A percentile compares a stretch with the other conserved stretches of the same genome.
Conservation (phyloP, 92 coral and sea anemone species). For the Metridium senile region DNA sequence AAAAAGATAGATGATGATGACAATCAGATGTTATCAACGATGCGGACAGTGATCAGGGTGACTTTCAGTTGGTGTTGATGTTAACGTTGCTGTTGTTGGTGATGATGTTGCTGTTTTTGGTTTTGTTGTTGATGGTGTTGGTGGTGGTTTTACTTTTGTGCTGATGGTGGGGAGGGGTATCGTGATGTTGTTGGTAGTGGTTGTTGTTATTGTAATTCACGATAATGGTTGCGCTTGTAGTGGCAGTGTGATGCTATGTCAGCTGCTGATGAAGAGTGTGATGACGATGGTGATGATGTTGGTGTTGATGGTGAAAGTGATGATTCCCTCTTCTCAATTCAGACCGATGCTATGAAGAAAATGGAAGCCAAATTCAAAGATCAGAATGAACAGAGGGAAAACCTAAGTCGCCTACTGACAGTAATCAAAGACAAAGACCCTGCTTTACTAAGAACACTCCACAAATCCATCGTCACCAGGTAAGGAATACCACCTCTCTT, state of each 20-base stretch:
- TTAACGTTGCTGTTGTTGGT: not conserved
- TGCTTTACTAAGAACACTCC: conserved; percentile 72
- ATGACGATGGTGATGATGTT: not conserved
- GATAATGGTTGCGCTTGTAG: too few relatives aligned
- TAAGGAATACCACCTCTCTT: not conserved
- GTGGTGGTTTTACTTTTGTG: too few relatives aligned
- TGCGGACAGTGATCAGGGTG: not conserved
- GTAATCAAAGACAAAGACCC: conserved; percentile 90
- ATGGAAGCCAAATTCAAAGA: conserved; percentile 80
- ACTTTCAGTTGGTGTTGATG: not conserved
- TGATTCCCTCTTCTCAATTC: not conserved
- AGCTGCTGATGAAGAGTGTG: too few relatives aligned
- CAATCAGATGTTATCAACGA: not conserved
- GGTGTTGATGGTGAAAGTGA: not conserved
- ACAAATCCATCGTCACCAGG: conserved; percentile 77
- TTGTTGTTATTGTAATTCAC: too few relatives aligned
- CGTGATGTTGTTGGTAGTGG: too few relatives aligned
- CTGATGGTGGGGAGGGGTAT: too few relatives aligned
- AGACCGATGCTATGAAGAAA: conserved; percentile 80
- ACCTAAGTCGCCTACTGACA: conserved; percentile 79
- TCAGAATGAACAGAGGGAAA: conserved; percentile 80
- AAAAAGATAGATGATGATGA: not conserved
- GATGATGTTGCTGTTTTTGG: not conserved
- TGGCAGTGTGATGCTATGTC: too few relatives aligned
- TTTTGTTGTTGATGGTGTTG: not conserved